Evolutionary conservation across 2,113 vertebrate species (phyloP).

Genomic region (Antigone vipio): DNA sequence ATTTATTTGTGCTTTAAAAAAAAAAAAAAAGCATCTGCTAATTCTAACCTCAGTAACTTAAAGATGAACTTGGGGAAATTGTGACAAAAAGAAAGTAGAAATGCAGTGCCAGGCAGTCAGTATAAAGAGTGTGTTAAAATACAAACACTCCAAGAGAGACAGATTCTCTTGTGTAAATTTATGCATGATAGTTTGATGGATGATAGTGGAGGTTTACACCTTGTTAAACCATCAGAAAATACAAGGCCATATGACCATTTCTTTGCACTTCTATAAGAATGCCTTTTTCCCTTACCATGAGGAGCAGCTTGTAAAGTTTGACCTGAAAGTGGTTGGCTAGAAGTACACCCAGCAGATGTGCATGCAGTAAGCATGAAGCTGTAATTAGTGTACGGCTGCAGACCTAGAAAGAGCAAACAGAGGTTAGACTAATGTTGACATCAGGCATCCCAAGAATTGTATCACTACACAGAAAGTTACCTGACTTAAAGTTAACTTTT

Average conservation of each 20-base stretch:
- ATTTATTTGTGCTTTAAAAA: not conserved
- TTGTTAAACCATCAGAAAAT: constrained; percentile 19
- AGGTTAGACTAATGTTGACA: constrained; percentile 11
- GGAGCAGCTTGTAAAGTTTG: constrained; percentile 87
- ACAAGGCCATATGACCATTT: not conserved
- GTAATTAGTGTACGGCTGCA: constrained; percentile 86
- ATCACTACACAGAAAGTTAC: not conserved
- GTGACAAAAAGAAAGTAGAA: not conserved
- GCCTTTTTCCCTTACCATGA: constrained; percentile 68
- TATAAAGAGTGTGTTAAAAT: not conserved
- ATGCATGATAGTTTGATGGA: not conserved
- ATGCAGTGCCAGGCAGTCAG: not conserved
- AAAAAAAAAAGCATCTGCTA: not conserved
- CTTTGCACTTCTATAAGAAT: not conserved
- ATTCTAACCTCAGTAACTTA: not conserved
- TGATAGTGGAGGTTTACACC: not conserved
- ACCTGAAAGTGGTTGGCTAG: constrained; percentile 81
- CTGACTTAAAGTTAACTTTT: not conserved
- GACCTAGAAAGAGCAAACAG: constrained; percentile 73
- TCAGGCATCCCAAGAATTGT: not conserved
- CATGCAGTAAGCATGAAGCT: constrained; percentile 85
- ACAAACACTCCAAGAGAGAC: not conserved
- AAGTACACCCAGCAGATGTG: constrained; percentile 83
- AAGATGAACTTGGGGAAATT: not conserved
- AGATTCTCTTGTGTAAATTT: not conserved